Conservation (phyloP, 2,797 vertebrate species). For the Sebastiscus albofasciatus region DNA sequence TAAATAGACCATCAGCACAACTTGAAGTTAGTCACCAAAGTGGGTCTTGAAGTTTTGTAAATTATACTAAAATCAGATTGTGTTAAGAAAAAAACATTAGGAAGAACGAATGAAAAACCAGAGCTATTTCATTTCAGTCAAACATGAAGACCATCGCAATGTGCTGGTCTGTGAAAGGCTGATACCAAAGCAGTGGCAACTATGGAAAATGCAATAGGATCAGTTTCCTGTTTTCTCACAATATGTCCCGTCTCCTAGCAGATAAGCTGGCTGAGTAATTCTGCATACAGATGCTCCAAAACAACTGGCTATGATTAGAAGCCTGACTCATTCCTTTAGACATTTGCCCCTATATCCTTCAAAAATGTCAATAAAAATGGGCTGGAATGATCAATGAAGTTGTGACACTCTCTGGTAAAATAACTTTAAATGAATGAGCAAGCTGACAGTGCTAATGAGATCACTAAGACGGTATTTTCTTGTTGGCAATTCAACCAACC, state of each 20-base stretch:
- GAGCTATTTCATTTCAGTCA: neutral
- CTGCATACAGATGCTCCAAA: constrained; percentile 35
- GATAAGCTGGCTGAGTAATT: constrained; percentile 34
- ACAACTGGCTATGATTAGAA: constrained; percentile 53
- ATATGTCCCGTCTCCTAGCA: constrained; percentile 28
- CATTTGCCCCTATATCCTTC: neutral
- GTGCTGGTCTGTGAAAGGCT: neutral
- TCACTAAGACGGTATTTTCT: neutral
- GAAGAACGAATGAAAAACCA: neutral
- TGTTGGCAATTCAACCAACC: constrained; percentile 79
- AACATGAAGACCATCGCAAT: neutral
- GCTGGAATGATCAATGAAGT: neutral
- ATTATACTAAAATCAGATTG: neutral
- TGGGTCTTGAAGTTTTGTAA: neutral
- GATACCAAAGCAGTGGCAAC: constrained; percentile 1
- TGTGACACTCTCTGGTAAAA: neutral
- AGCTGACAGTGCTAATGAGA: neutral
- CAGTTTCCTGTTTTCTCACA: constrained; percentile 39
- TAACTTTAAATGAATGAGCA: neutral
- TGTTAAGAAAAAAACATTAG: neutral
- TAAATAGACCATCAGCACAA: neutral
- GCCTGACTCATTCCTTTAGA: constrained; percentile 14
- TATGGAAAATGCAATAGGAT: constrained; percentile 16
- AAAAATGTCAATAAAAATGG: neutral
- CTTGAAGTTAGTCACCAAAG: neutral